phyloP scores from a whole-genome alignment of 2,797 vertebrate species.

The Cossypha caffra region DNA sequence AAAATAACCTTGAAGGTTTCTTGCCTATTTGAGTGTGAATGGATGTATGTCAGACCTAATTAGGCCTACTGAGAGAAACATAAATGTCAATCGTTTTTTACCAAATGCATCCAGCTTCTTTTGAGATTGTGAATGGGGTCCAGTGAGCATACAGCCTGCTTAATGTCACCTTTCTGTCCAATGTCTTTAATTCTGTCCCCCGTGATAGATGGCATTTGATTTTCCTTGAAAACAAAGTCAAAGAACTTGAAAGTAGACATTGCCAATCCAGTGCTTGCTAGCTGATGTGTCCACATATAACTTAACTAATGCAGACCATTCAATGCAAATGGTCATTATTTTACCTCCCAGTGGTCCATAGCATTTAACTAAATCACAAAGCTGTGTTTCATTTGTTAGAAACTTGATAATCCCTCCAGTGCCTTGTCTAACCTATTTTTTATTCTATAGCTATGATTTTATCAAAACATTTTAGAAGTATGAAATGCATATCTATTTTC shows the following conservation, averaged over 20 bases:
- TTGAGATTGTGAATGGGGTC: slow-evolving; percentile 1
- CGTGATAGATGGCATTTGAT: slow-evolving; percentile 4
- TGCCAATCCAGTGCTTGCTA: background rate
- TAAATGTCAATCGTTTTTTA: slow-evolving; percentile 29
- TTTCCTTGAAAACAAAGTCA: background rate
- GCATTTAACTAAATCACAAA: background rate
- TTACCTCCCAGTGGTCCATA: background rate
- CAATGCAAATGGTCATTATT: background rate
- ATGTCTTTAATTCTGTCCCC: background rate
- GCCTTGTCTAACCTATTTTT: background rate
- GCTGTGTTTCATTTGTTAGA: background rate
- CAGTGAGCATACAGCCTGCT: background rate
- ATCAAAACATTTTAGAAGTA: background rate
- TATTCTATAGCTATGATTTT: background rate
- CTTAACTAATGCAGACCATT: background rate
- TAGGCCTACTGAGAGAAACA: slow-evolving; percentile 43
- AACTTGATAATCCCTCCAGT: background rate
- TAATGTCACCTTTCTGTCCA: background rate
- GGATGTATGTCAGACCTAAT: slow-evolving; percentile 52
- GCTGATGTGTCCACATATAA: background rate
- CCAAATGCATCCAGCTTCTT: slow-evolving; percentile 4
- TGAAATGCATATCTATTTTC: background rate
- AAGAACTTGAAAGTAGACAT: background rate
- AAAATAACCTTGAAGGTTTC: slow-evolving; percentile 43
- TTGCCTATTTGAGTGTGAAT: slow-evolving; percentile 54